Evolutionary conservation across 2,113 vertebrate genomes (phyloP), one percentile per base, ranked within the genome.

Genomic region (Columbina picui): DNA sequence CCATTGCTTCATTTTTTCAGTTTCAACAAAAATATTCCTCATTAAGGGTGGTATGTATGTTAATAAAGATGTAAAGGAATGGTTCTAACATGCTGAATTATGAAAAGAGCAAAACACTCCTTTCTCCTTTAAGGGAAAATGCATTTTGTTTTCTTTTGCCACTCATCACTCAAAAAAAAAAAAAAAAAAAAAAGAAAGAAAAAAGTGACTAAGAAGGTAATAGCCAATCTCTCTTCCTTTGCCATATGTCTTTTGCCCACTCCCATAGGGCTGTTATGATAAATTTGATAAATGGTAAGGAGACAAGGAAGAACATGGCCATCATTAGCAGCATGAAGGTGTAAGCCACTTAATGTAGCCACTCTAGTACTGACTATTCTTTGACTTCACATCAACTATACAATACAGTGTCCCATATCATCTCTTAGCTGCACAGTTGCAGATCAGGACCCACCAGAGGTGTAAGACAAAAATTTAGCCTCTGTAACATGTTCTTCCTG

Each of bases 211-310:
- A 32, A 84, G 26, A 56, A 3, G 6, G 8, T 32, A 78, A 55
- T 41, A 77, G 12, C 20, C 8, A 15, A 14, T 32, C 63, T 53
- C 16, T 63, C 29, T 75, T 84, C 50, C 29, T 75, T 87, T 90
- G 11, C 22, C 11, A 21, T 67, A 41, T 4, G 1, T 68, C 29
- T 90, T 92, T 82, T 53, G 47, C 19, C 17, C 5, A 14, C 7
- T 74, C 22, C 22, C 14, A 30, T 4, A 23, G 4, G 27, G 8
- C 3, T 6, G 5, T 79, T 61, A 30, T 0, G 0, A 77, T n/a
- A 65, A 68, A 80, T n/a, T 49, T 39, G 43, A 82, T 36, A 61
- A 55, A 61, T 1, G 22, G 8, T 49, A 56, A 39, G 39, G 63
- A 30, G 32, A 50, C 7, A 11, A 76, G 67, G 38, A 80, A 73